Evolutionary conservation across 2,797 vertebrate species (phyloP).

Genomic region (Tokudaia muenninki): DNA sequence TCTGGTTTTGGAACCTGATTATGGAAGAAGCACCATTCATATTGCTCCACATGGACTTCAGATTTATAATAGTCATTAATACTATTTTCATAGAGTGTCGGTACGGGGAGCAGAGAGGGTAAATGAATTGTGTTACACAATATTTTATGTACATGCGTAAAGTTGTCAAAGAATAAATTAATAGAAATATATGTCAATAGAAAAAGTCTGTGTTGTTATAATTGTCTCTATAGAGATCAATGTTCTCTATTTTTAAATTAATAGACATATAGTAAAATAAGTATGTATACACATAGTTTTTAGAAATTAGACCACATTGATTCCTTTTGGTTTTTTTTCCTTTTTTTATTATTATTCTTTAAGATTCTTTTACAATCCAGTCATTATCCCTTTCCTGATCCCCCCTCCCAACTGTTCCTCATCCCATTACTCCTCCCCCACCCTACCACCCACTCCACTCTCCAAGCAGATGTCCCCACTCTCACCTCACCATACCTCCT

Average conservation of each 20-base stretch:
- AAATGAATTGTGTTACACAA: not conserved
- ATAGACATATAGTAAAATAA: not conserved
- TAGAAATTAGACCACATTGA: constrained; percentile 45
- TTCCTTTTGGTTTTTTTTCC: not conserved
- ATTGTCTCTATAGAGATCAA: not conserved
- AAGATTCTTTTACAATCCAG: not conserved
- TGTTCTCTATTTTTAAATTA: constrained; percentile 46
- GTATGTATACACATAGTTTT: constrained; percentile 25
- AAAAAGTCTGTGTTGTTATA: not conserved
- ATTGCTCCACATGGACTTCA: not conserved
- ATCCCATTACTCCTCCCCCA: not conserved
- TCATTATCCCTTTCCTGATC: not conserved
- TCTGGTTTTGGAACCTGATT: not conserved
- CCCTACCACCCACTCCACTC: not conserved
- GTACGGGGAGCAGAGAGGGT: not conserved
- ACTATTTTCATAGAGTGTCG: not conserved
- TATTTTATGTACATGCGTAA: not conserved
- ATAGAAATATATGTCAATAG: not conserved
- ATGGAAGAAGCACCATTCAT: not conserved
- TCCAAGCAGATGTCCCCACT: not conserved
- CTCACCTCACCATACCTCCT: not conserved
- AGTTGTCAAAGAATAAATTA: not conserved
- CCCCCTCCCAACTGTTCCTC: not conserved
- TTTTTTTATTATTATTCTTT: not conserved
- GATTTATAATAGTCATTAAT: constrained; percentile 30